Conservation (phyloP, 1,140 invertebrate genomes). For the Neodiprion lecontei region DNA sequence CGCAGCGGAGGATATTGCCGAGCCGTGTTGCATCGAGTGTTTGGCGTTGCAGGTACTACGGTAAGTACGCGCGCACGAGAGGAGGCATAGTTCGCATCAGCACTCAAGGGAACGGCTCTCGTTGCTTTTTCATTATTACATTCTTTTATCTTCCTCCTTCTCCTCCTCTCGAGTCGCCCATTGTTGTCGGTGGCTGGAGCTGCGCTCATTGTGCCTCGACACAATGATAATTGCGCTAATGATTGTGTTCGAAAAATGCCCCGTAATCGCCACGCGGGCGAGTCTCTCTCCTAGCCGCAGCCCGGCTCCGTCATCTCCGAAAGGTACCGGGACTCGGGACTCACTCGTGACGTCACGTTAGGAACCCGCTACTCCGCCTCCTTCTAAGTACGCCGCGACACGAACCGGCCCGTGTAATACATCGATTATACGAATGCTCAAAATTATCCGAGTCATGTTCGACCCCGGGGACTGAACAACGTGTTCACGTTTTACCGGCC, state of each 20-base stretch:
- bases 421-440: slow-evolving; percentile 3
- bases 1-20: neutral
- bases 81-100: slow-evolving; percentile 30
- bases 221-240: slow-evolving; percentile 58
- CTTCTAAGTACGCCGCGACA: too few relatives aligned
- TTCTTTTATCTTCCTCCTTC: slow-evolving; percentile 40
- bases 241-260: slow-evolving; percentile 49
- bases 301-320: slow-evolving; percentile 11
- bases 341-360: too few relatives aligned
- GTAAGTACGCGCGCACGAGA: slow-evolving; percentile 28
- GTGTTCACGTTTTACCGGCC: neutral
- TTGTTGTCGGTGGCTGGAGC: slow-evolving; percentile 45
- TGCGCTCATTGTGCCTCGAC: slow-evolving; percentile 49
- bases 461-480: neutral
- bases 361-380: too few relatives aligned
- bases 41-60: neutral
- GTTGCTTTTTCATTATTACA: slow-evolving; percentile 49
- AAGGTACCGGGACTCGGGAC: too few relatives aligned
- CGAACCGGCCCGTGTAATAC: neutral
- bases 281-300: slow-evolving; percentile 7
- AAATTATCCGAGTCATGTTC: slow-evolving; percentile 7
- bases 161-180: slow-evolving; percentile 25
- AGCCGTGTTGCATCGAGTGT: neutral
- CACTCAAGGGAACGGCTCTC: neutral
- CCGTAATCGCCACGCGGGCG: slow-evolving; percentile 40